Base-by-base conservation (phyloP, 2,888 invertebrate genomes). In the Stenodema calcarata region DNA sequence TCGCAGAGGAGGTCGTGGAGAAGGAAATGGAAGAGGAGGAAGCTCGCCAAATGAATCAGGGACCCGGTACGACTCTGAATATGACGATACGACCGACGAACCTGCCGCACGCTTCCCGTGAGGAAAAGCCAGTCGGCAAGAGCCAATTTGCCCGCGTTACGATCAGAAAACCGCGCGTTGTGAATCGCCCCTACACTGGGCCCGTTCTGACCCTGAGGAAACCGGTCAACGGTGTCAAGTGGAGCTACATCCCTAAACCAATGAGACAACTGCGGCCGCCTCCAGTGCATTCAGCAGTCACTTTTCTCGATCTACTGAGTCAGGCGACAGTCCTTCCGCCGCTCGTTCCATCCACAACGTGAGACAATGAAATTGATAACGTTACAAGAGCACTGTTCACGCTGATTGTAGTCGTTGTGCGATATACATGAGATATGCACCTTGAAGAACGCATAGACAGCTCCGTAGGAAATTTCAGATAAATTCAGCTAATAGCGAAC, bases 1-100 rank as follows among this genome's bases (percentile, higher is more conserved):
- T 89, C 2, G 88, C 87, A 12, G 89, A 89, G 84, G 86, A 47
- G 18, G 70, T 87, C 62, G 87, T 87, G 14, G 88, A 88, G 35
- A 82, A 82, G 11, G 82, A 82, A 42, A 82, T 82, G 69, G 82
- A 30, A 35, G 82, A 82, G 62, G 82, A 82, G 30, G 62, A 82
- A 42, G 18, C 12, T 0, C 28, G 16, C 18, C 16, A 54, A 16
- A 27, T 16, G 50, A 7, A 27, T 47, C 9, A 1, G 14, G 54
- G 50, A 54, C 27, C 14, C 0, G 0, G 1, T 16, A 47, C 28
- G 35, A 41, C 35, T 0, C 4, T 0, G 0, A 78, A 44, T 41
- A 7, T 1, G 30, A 54, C 54, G 7, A 44, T 16, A 11, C 18
- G 27, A 42, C 44, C 44, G 14, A 78, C n/a, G 9, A 41, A 14